These are phyloP conservation scores for Halocaridina rubra DNA, from an alignment of 2,888 invertebrate genomes.

Conservation along the genomic window DNA sequence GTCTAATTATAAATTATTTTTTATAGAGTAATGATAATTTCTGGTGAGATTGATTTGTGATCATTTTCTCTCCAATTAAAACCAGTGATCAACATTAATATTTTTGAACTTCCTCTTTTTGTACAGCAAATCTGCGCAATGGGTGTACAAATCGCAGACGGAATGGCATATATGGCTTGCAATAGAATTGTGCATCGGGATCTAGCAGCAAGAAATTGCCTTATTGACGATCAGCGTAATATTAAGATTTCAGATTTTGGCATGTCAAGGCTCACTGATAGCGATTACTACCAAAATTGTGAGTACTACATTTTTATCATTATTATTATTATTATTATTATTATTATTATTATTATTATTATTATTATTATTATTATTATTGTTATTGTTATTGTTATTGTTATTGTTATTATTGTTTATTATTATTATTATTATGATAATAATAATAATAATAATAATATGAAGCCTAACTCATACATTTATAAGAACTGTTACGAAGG, in stretches of 20 bases:
- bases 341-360: neutral
- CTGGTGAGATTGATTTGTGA: too few relatives aligned
- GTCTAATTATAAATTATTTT: too few relatives aligned
- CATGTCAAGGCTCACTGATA: slow-evolving; percentile 11
- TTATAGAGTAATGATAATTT: too few relatives aligned
- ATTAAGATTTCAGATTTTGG: slow-evolving; percentile 46
- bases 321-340: neutral
- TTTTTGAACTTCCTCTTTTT: neutral
- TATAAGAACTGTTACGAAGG: too few relatives aligned
- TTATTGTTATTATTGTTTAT: too few relatives aligned
- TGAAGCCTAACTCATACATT: too few relatives aligned
- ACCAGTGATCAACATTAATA: too few relatives aligned
- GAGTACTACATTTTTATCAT: neutral
- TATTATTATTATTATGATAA: too few relatives aligned
- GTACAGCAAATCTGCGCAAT: slow-evolving; percentile 19
- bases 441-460: too few relatives aligned
- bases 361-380: neutral
- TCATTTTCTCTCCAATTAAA: too few relatives aligned
- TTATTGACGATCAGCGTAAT: slow-evolving; percentile 30
- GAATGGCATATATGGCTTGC: slow-evolving; percentile 32
- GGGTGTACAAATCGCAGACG: slow-evolving; percentile 41
- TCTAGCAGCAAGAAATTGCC: slow-evolving; percentile 46
- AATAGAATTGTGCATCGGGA: slow-evolving; percentile 31
- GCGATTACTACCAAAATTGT: slow-evolving; percentile 16
- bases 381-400: too few relatives aligned